These are phyloP conservation scores for Clanis bilineata DNA, from an alignment of 2,888 invertebrate genomes.

Conservation along the genomic window DNA sequence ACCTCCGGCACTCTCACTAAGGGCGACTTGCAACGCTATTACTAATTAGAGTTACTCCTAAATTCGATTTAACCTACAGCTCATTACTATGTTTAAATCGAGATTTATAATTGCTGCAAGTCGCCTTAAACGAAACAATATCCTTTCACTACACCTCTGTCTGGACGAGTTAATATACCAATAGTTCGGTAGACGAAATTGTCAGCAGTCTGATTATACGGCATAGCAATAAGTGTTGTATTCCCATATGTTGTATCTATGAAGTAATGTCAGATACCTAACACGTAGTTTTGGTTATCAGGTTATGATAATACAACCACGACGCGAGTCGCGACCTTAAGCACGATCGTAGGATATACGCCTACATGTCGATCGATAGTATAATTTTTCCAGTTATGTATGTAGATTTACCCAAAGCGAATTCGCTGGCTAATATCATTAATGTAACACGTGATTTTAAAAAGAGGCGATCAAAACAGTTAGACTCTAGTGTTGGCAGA, in stretches of 20 bases:
- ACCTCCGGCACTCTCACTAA: no score
- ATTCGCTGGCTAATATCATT: background rate
- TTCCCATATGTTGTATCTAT: conserved; percentile 6
- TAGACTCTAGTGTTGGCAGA: background rate
- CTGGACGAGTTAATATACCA: no score
- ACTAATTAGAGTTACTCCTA: no score
- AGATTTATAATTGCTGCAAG: no score
- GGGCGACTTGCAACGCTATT: no score
- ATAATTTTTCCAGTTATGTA: background rate
- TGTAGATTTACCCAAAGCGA: background rate
- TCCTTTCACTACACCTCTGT: no score
- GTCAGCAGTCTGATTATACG: no score
- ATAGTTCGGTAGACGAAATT: no score
- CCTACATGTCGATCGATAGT: background rate
- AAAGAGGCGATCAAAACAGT: background rate
- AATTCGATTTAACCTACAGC: no score
- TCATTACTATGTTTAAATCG: no score
- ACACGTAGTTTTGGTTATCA: conserved; percentile 1
- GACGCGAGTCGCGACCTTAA: conserved; percentile 15
- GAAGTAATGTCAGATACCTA: background rate
- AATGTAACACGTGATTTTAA: background rate
- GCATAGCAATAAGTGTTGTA: no score
- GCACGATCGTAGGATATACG: background rate
- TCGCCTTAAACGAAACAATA: no score
- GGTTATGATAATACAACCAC: background rate